These are phyloP conservation scores for Drosophila yooni DNA, from an alignment of 2,888 invertebrate species.

Conservation along the genomic window DNA sequence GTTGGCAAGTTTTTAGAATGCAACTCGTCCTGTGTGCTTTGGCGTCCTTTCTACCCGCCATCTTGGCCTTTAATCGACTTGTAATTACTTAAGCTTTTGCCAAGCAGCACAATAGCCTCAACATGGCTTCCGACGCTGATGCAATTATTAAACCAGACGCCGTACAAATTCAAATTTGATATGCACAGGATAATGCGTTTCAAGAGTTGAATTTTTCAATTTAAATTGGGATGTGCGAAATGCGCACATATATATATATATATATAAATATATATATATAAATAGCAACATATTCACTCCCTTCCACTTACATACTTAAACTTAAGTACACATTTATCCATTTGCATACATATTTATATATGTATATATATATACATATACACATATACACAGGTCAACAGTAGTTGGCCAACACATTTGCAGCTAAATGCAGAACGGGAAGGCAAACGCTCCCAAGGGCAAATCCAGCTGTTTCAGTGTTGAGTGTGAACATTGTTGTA, in stretches of 20 bases:
- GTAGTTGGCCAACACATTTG: not conserved
- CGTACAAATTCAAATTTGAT: conserved; percentile 45
- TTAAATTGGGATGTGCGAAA: not conserved
- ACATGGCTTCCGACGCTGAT: conserved; percentile 49
- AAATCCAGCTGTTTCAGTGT: not conserved
- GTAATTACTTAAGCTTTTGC: conserved; percentile 74
- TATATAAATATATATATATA: not conserved
- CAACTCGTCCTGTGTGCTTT: not conserved
- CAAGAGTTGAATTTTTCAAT: not conserved
- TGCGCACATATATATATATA: not conserved
- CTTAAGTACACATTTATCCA: no score
- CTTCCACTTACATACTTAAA: not conserved
- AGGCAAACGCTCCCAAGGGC: no score
- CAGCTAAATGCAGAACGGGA: not conserved
- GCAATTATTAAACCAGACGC: conserved; percentile 55
- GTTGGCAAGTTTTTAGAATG: conserved; percentile 59
- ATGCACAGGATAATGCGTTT: conserved; percentile 13
- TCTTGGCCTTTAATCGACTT: conserved; percentile 70
- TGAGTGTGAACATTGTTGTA: not conserved
- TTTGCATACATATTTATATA: no score
- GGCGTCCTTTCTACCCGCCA: conserved; percentile 1
- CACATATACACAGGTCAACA: no score
- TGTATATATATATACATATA: not conserved
- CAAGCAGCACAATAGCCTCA: conserved; percentile 61
- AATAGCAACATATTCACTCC: not conserved